Evolutionary conservation across 2,113 vertebrate species (phyloP).

Genomic region (Prionailurus viverrinus): DNA sequence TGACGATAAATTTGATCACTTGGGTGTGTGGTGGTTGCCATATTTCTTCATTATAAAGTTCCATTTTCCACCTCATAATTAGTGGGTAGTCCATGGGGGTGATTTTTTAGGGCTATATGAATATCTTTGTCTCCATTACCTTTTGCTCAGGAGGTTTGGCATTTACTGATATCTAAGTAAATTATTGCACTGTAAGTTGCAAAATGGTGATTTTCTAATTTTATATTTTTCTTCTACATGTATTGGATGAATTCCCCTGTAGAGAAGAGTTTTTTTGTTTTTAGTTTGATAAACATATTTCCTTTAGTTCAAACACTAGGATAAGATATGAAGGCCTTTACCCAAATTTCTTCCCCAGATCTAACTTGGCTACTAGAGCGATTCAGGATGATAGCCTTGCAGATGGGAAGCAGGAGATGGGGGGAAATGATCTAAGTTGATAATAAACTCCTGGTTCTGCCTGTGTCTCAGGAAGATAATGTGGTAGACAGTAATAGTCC

Average conservation of each 20-base stretch:
- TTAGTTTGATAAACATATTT: constrained; percentile 18
- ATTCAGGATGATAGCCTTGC: not conserved
- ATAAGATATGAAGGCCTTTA: not conserved
- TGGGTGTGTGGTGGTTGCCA: not conserved
- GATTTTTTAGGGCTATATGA: not conserved
- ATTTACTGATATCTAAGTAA: not conserved
- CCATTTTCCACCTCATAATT: not conserved
- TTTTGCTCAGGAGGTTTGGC: not conserved
- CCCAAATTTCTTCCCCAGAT: not conserved
- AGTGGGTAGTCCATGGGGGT: too few species aligned
- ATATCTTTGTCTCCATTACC: not conserved
- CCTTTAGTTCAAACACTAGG: constrained; percentile 19
- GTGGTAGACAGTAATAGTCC: not conserved
- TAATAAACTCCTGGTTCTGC: not conserved
- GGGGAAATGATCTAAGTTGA: not conserved
- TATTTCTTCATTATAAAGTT: not conserved
- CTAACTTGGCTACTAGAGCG: not conserved
- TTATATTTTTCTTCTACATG: not conserved
- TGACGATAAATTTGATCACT: not conserved
- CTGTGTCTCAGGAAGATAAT: not conserved
- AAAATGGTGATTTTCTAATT: constrained; percentile 21
- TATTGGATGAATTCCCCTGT: not conserved
- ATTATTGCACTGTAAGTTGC: not conserved
- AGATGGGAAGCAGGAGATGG: not conserved
- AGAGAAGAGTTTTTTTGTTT: constrained; percentile 23